Base-by-base conservation (phyloP, 2,888 invertebrate genomes). In the Orthosia gracilis region DNA sequence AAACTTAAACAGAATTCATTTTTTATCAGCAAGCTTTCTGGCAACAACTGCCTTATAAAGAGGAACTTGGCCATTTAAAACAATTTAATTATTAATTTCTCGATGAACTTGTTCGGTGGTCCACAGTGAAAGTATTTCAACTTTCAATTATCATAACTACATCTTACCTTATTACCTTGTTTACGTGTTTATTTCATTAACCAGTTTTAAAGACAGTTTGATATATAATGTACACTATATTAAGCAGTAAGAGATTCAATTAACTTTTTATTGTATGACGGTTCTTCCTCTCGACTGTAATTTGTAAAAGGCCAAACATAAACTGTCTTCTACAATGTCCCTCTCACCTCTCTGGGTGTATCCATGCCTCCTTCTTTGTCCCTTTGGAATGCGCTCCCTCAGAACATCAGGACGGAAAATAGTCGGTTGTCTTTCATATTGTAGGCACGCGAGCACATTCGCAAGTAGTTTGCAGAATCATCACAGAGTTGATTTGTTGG, bases 61-160 rank as follows among this genome's bases (percentile, higher is more conserved):
- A 21, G 61, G 50, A 55, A 73, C 57, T 55, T 2, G 69, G 59
- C 50, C 9, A 59, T 49, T 55, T 18, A 50, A 52, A 69, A 52
- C 55, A 76, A 67, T 68, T 54, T 31, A 58, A 65, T 62, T 47
- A 59, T 18, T 78, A 17, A 77, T 59, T 47, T 57, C 62, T 81
- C 58, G 66, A 69, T 71, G 64, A 76, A 76, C 71, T n/a, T 52
- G 58, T 50, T 52, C 47, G 67, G 59, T 81, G 71, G 55, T 69
- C 71, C 52, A 17, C 21, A 79, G 73, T 71, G 79, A 58, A 85
- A 80, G 69, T 76, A 76, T 76, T 83, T 59, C 72, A 76, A 82
- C 84, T 75, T 76, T 85, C 74, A 73, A 76, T 77, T 49, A 72
- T 40, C 66, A 49, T 73, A 66, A 49, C 55, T 69, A n/a, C n/a